Conservation (phyloP, 2,113 vertebrate species). For the Lethenteron camtschaticum region DNA sequence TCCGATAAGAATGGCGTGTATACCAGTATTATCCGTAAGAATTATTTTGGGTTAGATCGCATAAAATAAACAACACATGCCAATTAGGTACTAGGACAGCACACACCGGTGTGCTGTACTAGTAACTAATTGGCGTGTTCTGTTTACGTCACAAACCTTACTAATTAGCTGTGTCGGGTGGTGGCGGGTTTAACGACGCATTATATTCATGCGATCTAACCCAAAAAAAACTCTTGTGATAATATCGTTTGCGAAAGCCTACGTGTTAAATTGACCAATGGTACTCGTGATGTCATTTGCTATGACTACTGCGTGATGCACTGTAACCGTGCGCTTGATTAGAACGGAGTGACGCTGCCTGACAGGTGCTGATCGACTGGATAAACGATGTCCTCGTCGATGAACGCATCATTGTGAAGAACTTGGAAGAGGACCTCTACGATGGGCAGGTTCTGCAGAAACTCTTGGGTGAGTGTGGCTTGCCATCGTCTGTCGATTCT, state of each 20-base stretch:
- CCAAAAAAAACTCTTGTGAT: background rate
- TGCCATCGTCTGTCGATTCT: too few species aligned
- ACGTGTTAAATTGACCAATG: background rate
- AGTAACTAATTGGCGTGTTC: too few species aligned
- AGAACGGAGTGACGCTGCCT: background rate
- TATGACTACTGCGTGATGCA: background rate
- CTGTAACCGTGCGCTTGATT: background rate
- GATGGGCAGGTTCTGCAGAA: constrained; percentile 68
- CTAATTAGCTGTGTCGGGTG: constrained; percentile 5
- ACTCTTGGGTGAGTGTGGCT: constrained; percentile 39
- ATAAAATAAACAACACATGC: too few species aligned
- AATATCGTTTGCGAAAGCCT: background rate
- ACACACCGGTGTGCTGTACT: too few species aligned
- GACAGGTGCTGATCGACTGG: constrained; percentile 64
- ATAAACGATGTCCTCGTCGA: constrained; percentile 64
- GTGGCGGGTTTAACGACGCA: background rate
- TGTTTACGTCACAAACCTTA: too few species aligned
- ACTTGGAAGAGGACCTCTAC: constrained; percentile 54
- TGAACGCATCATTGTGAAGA: constrained; percentile 66
- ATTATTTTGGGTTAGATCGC: too few species aligned
- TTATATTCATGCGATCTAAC: background rate
- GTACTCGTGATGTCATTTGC: background rate
- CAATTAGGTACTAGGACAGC: too few species aligned
- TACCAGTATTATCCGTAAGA: too few species aligned
- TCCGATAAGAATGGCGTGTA: too few species aligned